A percentile compares a stretch with the other conserved stretches of the same genome.
phyloP scores from a whole-genome alignment of 2,797 vertebrate species.

The Perdix hodgsoniae region DNA sequence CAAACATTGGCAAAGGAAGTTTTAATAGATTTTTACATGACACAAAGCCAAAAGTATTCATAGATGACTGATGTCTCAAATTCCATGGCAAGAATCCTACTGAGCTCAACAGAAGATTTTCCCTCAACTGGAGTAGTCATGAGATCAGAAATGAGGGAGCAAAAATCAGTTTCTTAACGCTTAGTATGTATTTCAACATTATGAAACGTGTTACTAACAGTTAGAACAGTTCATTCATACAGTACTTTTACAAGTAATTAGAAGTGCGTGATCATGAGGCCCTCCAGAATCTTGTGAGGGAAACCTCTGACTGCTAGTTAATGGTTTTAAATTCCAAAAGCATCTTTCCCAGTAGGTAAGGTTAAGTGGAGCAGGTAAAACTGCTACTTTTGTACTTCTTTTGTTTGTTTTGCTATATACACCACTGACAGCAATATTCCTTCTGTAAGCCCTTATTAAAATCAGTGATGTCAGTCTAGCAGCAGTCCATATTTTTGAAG shows the following conservation, averaged over 20 bases:
- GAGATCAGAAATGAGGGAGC: conserved; percentile 21
- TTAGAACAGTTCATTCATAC: conserved; percentile 10
- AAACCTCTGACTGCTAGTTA: conserved; percentile 27
- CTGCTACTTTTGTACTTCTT: not conserved
- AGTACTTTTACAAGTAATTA: conserved; percentile 18
- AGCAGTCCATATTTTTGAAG: not conserved
- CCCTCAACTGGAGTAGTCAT: not conserved
- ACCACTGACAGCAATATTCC: not conserved
- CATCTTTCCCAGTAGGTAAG: conserved; percentile 13
- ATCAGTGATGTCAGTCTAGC: not conserved
- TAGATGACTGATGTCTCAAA: conserved; percentile 58
- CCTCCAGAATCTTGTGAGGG: not conserved
- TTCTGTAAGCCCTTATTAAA: not conserved
- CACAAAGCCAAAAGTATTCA: conserved; percentile 63
- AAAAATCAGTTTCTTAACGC: conserved; percentile 29
- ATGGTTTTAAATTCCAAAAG: not conserved
- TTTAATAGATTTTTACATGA: conserved; percentile 66
- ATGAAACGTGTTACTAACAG: conserved; percentile 11
- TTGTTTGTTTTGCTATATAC: not conserved
- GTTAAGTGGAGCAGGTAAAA: conserved; percentile 5
- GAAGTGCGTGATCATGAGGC: conserved; percentile 33
- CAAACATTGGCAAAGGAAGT: conserved; percentile 60
- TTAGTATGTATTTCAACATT: conserved; percentile 5
- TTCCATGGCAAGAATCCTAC: conserved; percentile 42
- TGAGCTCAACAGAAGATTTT: conserved; percentile 30